Percentiles rank a stretch among this genome's conserved stretches.
Evolutionary conservation across 2,797 vertebrate genomes (phyloP).

Genomic region (Salmo trutta): DNA sequence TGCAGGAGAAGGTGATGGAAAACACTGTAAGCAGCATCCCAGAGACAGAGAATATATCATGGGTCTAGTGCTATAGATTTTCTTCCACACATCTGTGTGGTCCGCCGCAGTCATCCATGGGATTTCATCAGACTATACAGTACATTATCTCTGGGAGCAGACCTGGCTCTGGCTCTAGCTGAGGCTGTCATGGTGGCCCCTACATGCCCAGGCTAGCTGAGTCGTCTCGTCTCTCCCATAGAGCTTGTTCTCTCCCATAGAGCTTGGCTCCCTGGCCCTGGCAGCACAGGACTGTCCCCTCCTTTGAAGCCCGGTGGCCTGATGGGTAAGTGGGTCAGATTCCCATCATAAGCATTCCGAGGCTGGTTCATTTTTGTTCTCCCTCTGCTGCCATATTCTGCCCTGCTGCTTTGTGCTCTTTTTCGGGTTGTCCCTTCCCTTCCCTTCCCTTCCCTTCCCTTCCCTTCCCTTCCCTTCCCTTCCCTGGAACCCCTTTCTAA

Average conservation of each 20-base stretch:
- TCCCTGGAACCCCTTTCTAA: neutral
- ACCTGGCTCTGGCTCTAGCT: constrained; percentile 16
- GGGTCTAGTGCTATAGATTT: neutral
- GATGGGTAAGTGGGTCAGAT: constrained; percentile 71
- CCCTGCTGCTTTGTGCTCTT: neutral
- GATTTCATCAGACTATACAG: neutral
- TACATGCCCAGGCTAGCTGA: constrained; percentile 24
- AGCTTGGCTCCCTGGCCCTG: constrained; percentile 22
- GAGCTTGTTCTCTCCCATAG: constrained; percentile 22
- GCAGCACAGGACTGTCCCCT: constrained; percentile 9
- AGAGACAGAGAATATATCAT: neutral
- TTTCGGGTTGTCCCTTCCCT: neutral
- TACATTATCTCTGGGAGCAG: constrained; percentile 7
- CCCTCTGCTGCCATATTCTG: neutral
- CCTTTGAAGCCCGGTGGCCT: constrained; percentile 45
- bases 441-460: neutral
- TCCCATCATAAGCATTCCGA: constrained; percentile 34
- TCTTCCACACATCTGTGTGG: neutral
- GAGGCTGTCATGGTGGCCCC: constrained; percentile 14
- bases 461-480: neutral
- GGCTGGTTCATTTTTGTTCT: constrained; percentile 37
- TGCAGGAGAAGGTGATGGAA: neutral
- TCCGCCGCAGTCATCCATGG: neutral
- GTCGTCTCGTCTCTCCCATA: constrained; percentile 20
- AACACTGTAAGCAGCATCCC: neutral